Evolutionary conservation across 2,888 invertebrate species (phyloP), one percentile per base, ranked within the genome.

Genomic region (Drosophila longiperda): DNA sequence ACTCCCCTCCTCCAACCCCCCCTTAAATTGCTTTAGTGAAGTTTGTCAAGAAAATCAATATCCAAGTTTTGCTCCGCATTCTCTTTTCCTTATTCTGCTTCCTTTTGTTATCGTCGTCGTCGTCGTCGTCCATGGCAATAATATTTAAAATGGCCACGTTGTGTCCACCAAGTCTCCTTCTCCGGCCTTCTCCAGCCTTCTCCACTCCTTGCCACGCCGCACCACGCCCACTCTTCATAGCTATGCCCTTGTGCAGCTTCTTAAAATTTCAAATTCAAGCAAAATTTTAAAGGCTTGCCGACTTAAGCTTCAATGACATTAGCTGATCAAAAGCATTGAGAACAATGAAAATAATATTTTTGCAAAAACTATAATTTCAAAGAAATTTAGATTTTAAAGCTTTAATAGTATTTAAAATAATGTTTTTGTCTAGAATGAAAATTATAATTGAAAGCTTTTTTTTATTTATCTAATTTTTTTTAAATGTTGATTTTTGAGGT

Each of bases 61-160:
- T 42, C 26, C 23, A 11, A 45, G 45, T 23, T 45, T 23, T 17
- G 42, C 50, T 58, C 11, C 58, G 26, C 42, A 17, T 33, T 48
- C 48, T 48, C 61, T 45, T 54, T 69, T 66, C 61, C 40, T 33
- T 34, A 17, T 40, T 36, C 29, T 42, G 34, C n/a, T 67, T 52
- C 54, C 33, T 66, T 66, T 83, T 63, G 60, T 84, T 82, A 33
- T 34, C 45, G 45, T 45, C 29, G 23, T 48, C 11, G 87, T 78
- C 66, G 83, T 66, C 67, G 84, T 80, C 65, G 83, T 83, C 75
- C 86, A 75, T 86, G 72, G 86, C 81, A 88, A 87, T 84, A 87
- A 75, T 80, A 87, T 88, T 88, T 84, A 85, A 87, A 87, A 82
- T 83, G 71, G 73, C 71, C 57, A 67, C 64, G 40, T 40, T 42